Conservation (phyloP, 2,113 vertebrate genomes). For the Quiscalus mexicanus region DNA sequence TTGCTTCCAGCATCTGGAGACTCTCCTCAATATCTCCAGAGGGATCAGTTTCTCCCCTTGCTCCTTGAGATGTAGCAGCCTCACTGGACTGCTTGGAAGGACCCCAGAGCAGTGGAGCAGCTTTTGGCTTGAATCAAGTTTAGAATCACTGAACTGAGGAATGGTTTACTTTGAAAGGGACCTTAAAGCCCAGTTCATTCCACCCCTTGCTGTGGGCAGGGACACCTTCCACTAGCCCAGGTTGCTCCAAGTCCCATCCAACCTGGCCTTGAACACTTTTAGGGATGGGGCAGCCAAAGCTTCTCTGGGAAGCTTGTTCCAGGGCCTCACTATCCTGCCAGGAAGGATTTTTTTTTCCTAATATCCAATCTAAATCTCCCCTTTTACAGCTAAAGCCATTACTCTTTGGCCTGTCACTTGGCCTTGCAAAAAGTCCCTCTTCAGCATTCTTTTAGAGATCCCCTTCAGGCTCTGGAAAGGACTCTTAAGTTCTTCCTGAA, state of each 20-base stretch:
- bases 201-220: background rate
- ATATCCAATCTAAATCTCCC: background rate
- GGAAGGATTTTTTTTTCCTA: background rate
- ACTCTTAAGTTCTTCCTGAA: background rate
- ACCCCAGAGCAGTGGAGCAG: background rate
- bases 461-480: background rate
- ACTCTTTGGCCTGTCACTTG: background rate
- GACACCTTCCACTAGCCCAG: background rate
- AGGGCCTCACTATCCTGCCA: background rate
- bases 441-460: background rate
- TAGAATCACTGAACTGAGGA: background rate
- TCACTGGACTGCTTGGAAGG: fast-evolving
- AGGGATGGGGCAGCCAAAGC: background rate
- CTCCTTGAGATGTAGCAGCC: background rate
- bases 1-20: background rate
- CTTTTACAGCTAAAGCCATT: background rate
- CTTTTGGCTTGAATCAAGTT: background rate
- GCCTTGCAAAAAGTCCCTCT: background rate
- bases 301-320: background rate
- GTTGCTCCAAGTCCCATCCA: background rate
- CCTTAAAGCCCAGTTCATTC: background rate
- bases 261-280: too few species aligned
- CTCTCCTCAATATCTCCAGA: background rate
- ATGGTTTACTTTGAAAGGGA: background rate
- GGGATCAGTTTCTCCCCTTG: background rate